A percentile compares a stretch with the other conserved stretches of the same genome.
Evolutionary conservation across 1,140 invertebrate genomes (phyloP).

Genomic region (Vanessa atalanta): DNA sequence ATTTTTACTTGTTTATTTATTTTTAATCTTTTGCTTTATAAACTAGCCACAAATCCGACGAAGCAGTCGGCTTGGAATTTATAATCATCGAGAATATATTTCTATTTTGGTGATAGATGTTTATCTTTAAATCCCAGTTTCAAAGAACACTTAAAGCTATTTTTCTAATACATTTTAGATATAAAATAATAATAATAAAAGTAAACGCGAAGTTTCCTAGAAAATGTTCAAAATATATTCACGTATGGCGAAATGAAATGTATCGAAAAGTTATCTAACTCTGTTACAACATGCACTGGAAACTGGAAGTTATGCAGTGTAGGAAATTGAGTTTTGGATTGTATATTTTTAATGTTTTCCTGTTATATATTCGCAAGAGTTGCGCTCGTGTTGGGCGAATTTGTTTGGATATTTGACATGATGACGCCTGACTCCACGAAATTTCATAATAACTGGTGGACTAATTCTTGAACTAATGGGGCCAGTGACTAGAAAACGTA

Average conservation of each 20-base stretch:
- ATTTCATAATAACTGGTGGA: too few species aligned
- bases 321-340: slow-evolving; percentile 12
- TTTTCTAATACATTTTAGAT: neutral
- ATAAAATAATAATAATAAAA: neutral
- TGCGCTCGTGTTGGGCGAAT: neutral
- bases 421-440: neutral
- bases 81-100: too few species aligned
- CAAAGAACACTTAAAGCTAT: neutral
- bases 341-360: slow-evolving; percentile 14
- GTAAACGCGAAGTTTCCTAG: slow-evolving; percentile 1
- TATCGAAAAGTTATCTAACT: slow-evolving; percentile 7
- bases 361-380: neutral
- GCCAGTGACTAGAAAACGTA: too few species aligned
- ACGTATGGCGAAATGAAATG: slow-evolving; percentile 2
- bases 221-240: slow-evolving; percentile 11
- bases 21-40: too few species aligned
- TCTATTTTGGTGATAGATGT: too few species aligned
- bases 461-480: too few species aligned
- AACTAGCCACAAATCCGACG: too few species aligned
- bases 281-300: neutral
- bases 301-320: slow-evolving; percentile 1
- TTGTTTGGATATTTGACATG: neutral
- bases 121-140: too few species aligned
- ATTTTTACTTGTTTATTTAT: too few species aligned
- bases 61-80: too few species aligned